Evolutionary conservation across 2,888 invertebrate species (phyloP).

Genomic region (Pseudococcus jackbeardsleyi): DNA sequence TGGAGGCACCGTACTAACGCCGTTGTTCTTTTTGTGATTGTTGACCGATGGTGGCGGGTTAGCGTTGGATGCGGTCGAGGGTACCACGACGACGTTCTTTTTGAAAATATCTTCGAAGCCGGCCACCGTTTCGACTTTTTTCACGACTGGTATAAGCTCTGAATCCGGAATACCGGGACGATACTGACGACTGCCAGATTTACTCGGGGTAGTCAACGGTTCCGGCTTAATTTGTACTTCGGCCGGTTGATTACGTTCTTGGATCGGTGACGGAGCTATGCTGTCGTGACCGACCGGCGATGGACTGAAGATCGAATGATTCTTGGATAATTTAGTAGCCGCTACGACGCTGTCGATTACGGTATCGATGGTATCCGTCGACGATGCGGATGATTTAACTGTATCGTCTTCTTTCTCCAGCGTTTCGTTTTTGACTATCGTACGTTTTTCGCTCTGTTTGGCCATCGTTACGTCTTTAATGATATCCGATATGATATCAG

Average conservation of each 20-base stretch:
- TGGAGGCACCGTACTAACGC: not conserved
- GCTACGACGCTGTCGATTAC: not conserved
- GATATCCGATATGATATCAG: constrained; percentile 66
- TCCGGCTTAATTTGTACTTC: not conserved
- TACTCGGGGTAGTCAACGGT: not conserved
- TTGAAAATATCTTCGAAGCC: constrained; percentile 72
- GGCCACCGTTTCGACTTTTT: constrained; percentile 76
- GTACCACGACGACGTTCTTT: constrained; percentile 34
- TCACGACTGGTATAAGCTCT: constrained; percentile 76
- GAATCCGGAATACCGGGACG: constrained; percentile 69
- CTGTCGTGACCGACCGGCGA: constrained; percentile 45
- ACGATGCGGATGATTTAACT: not conserved
- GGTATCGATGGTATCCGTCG: not conserved
- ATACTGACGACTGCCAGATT: not conserved
- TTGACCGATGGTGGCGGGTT: not conserved
- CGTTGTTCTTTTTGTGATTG: constrained; percentile 44
- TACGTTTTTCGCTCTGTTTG: constrained; percentile 67
- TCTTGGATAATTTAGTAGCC: not conserved
- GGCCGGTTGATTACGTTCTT: not conserved
- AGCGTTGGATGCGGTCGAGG: not conserved
- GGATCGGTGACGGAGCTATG: constrained; percentile 1
- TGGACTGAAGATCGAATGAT: constrained; percentile 64
- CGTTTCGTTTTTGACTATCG: not conserved
- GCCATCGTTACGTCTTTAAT: constrained; percentile 67
- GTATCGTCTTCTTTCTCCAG: not conserved